These are phyloP conservation scores for Zaprionus camerounensis DNA, from an alignment of 1,140 invertebrate genomes.

Conservation along the genomic window DNA sequence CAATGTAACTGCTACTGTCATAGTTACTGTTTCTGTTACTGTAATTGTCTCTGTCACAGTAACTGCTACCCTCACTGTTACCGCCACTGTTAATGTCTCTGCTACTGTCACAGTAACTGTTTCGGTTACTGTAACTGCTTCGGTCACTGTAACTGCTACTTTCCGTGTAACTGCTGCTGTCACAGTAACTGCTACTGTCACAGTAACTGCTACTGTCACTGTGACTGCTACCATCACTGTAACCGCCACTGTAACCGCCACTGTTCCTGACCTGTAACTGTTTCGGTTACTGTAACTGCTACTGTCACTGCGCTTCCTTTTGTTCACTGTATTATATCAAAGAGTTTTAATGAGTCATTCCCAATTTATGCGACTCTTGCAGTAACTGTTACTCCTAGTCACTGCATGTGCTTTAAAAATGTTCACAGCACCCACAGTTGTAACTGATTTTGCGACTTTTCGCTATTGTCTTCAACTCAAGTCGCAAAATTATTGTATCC, in stretches of 20 bases:
- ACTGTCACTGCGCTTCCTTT: too few species aligned
- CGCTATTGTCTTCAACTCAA: conserved; percentile 18
- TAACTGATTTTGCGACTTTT: neutral
- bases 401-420: neutral
- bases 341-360: neutral
- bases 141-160: neutral
- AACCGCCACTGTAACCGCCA: neutral
- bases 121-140: too few species aligned
- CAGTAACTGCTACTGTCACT: neutral
- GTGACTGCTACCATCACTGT: neutral
- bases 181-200: neutral
- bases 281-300: neutral
- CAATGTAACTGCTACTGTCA: too few species aligned
- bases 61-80: neutral
- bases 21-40: neutral
- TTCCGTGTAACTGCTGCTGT: neutral
- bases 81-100: neutral
- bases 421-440: neutral
- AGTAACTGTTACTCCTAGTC: neutral
- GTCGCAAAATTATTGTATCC: neutral
- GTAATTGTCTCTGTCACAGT: neutral
- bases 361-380: neutral
- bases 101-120: too few species aligned
- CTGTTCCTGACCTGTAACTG: neutral
- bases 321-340: neutral